phyloP scores from a whole-genome alignment of 2,797 vertebrate genomes.

The Clarias platycephalus region DNA sequence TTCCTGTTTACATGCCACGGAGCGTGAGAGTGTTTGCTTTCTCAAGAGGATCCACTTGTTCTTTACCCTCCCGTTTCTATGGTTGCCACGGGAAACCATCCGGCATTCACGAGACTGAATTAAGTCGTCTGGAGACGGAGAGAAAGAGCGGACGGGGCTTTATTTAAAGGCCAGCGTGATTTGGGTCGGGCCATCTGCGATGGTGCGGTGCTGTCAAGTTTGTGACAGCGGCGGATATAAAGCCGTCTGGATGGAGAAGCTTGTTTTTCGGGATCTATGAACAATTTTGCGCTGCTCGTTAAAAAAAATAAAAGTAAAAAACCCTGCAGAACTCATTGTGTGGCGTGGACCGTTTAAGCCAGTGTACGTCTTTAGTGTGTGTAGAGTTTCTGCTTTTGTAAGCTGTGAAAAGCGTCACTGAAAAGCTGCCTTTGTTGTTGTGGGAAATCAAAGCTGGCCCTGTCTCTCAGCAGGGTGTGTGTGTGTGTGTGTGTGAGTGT shows the following conservation, averaged over 20 bases:
- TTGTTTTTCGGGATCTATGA: not conserved
- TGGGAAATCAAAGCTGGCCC: slow-evolving; percentile 58
- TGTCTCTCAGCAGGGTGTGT: slow-evolving; percentile 40
- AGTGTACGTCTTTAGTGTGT: slow-evolving; percentile 43
- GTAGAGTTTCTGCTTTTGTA: slow-evolving; percentile 70
- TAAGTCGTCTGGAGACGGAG: slow-evolving; percentile 42
- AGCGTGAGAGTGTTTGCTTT: slow-evolving; percentile 52
- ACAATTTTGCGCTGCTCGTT: slow-evolving; percentile 10
- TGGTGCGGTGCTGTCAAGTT: slow-evolving; percentile 21
- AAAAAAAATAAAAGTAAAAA: not conserved
- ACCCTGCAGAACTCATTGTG: slow-evolving; percentile 38
- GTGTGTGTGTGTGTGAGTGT: slow-evolving; percentile 21
- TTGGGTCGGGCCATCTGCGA: slow-evolving; percentile 7
- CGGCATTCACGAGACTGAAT: slow-evolving; percentile 36
- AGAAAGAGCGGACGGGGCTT: slow-evolving; percentile 27
- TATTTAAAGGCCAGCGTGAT: slow-evolving; percentile 13
- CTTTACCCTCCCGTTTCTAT: slow-evolving; percentile 5
- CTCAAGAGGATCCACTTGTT: slow-evolving; percentile 41
- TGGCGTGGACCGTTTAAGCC: slow-evolving; percentile 47
- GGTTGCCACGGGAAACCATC: slow-evolving; percentile 56
- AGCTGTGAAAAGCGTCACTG: slow-evolving; percentile 55
- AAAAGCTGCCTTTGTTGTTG: slow-evolving; percentile 68
- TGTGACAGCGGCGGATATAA: slow-evolving; percentile 13
- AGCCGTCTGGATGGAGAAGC: slow-evolving; percentile 7
- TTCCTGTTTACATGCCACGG: slow-evolving; percentile 30